Evolutionary conservation across 1,140 invertebrate genomes (phyloP), one percentile per base, ranked within the genome.

Genomic region (Diuraphis noxia): DNA sequence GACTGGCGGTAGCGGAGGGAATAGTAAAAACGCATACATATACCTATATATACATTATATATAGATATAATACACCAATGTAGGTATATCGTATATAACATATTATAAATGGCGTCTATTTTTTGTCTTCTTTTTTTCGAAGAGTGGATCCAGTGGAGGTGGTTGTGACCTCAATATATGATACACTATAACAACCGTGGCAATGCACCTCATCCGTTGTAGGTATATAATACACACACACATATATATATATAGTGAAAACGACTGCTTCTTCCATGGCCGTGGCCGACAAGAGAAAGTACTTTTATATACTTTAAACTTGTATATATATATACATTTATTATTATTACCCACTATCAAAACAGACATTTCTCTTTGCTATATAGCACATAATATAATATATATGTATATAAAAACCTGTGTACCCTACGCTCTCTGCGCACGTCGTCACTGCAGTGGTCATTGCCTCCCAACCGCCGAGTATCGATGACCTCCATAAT

Each of bases 251-350:
- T n/a, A 36, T 77, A 89, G 88, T 89, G 88, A 89, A 89, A 89
- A 89, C 88, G 49, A 89, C 38, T 46, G 87, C 56, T 89, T 89
- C 88, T 89, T 89, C 88, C 49, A 19, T 63, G 88, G 56, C 88
- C 88, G 88, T 89, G 88, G 88, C 88, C 88, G 88, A 63, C 88
- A 77, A 89, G 88, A 89, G 88, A 89, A 89, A 89, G 88, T 89
- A 89, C 63, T 89, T 89, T 89, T 77, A 89, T 89, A 72, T 89
- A 41, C 46, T 5, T 84, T 84, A 84, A 84, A 84, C 34, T 38
- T 40, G 30, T 89, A 38, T 56, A 36, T 89, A 89, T 88, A 88
- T 46, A 56, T 56, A 56, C n/a, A n/a, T 63, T n/a, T 19, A 46
- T 46, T 46, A 63, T 72, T 88, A 89, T 72, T 89, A 63, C 56